Evolutionary conservation across 2,113 vertebrate species (phyloP).

Genomic region (Trichechus manatus): DNA sequence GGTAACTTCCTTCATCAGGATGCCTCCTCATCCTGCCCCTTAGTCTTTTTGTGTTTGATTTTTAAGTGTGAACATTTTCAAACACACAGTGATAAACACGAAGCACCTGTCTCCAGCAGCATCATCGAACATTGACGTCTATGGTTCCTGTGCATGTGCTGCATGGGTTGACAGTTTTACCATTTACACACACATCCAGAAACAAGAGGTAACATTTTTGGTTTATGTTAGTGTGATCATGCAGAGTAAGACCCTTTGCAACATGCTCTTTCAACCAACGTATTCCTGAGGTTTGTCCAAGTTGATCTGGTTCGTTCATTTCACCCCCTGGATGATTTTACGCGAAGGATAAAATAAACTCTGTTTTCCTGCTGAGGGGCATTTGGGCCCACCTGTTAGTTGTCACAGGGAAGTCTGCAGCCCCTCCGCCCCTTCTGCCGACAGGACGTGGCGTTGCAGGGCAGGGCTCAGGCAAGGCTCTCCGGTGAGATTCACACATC

Average conservation of each 20-base stretch:
- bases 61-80: not conserved
- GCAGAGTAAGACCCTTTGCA: not conserved
- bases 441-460: no score
- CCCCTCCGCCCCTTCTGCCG: not conserved
- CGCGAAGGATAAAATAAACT: rapidly evolving
- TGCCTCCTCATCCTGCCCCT: not conserved
- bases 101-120: no score
- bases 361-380: not conserved
- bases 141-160: not conserved
- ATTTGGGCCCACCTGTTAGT: not conserved
- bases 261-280: rapidly evolving
- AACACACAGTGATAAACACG: not conserved
- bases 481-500: no score
- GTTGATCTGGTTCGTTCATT: not conserved
- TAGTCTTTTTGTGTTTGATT: not conserved
- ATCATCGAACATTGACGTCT: not conserved
- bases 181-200: not conserved
- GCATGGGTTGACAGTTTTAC: not conserved
- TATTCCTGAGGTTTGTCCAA: not conserved
- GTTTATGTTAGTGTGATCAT: not conserved
- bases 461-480: no score
- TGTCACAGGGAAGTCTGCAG: not conserved
- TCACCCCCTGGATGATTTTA: rapidly evolving
- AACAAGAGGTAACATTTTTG: rapidly evolving
- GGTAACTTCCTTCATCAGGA: rapidly evolving